These are phyloP conservation scores for Eumaeus atala DNA, from an alignment of 1,140 invertebrate species.

Conservation along the genomic window DNA sequence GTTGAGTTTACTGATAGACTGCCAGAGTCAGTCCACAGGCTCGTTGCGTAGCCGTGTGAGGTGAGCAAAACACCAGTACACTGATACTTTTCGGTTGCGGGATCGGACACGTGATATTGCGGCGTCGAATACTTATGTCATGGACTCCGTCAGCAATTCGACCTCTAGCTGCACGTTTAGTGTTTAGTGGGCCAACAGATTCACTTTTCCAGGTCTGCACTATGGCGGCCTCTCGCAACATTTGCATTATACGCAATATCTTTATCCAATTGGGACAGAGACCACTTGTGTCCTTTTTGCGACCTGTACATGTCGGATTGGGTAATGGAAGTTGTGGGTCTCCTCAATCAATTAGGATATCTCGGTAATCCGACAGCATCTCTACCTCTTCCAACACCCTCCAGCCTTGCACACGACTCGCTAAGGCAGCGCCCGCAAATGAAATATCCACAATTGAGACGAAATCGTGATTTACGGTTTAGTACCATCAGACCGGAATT, in stretches of 20 bases:
- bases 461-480: slow-evolving; percentile 5
- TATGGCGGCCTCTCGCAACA: slow-evolving; percentile 10
- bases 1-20: background rate
- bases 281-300: background rate
- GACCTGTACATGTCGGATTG: background rate
- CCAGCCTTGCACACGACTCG: slow-evolving; percentile 1
- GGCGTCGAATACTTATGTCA: no score
- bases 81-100: background rate
- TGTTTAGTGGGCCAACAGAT: background rate
- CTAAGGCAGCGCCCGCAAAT: slow-evolving; percentile 11
- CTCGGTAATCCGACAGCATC: slow-evolving; percentile 26
- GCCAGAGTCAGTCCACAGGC: background rate
- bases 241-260: no score
- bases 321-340: background rate
- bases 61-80: slow-evolving; percentile 78
- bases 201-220: slow-evolving; percentile 1
- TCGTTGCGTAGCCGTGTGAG: slow-evolving; percentile 34
- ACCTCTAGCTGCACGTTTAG: slow-evolving; percentile 60
- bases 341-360: slow-evolving; percentile 59
- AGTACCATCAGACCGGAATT: slow-evolving; percentile 1
- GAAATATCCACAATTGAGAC: slow-evolving; percentile 19
- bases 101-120: background rate
- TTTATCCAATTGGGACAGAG: slow-evolving; percentile 6
- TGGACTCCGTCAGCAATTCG: background rate
- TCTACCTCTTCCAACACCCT: slow-evolving; percentile 18